Conservation (phyloP, 2,797 vertebrate species). For the Falco concolor region DNA sequence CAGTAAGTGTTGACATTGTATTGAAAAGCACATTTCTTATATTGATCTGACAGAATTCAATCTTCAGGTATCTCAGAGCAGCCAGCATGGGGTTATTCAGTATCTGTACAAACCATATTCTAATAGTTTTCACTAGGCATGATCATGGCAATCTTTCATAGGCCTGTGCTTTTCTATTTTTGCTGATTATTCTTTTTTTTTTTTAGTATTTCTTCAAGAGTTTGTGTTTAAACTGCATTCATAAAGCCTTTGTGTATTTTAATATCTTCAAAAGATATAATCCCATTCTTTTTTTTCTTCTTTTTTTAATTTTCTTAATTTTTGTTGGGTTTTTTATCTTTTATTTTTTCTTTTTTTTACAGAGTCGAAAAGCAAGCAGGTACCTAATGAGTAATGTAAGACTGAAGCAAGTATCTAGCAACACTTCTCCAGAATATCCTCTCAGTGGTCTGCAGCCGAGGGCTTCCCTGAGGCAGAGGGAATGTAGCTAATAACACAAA, state of each 20-base stretch:
- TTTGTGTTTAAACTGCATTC: not conserved
- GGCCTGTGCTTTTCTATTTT: not conserved
- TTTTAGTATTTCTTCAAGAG: not conserved
- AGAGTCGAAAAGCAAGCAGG: not conserved
- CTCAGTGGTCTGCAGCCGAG: accelerated
- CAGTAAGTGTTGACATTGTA: conserved; percentile 2
- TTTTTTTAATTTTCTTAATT: not conserved
- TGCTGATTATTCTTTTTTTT: not conserved
- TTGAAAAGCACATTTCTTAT: conserved; percentile 39
- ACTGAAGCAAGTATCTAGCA: not conserved
- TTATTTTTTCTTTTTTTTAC: no score
- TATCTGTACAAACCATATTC: not conserved
- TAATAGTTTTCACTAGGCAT: conserved; percentile 20
- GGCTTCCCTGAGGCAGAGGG: not conserved
- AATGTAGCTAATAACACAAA: not conserved
- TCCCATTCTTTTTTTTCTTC: not conserved
- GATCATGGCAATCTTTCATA: not conserved
- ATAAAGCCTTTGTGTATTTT: not conserved
- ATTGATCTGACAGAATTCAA: conserved; percentile 49
- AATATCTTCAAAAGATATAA: not conserved
- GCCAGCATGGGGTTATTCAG: conserved; percentile 19
- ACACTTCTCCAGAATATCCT: not conserved
- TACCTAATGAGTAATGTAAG: not conserved
- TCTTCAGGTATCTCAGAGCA: conserved; percentile 14
- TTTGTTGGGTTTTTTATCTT: not conserved